These are phyloP conservation scores for Cerastoderma edule DNA, from an alignment of 2,888 invertebrate species.

Conservation along the genomic window DNA sequence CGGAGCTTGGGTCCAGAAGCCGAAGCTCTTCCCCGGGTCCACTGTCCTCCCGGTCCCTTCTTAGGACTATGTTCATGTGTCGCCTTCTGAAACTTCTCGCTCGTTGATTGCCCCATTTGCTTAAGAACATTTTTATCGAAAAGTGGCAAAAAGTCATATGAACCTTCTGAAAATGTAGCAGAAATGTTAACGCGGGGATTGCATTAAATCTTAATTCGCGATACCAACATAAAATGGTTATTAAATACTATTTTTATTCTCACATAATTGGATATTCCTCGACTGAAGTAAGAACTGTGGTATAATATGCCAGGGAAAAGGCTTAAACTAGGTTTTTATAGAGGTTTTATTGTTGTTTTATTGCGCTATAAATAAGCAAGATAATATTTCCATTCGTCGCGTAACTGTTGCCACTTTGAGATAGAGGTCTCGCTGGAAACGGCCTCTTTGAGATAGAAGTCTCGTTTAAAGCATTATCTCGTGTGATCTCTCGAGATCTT, in stretches of 20 bases:
- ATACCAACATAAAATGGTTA: constrained; percentile 20
- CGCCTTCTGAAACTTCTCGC: too few relatives aligned
- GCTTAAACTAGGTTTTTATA: neutral
- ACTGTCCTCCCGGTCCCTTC: too few relatives aligned
- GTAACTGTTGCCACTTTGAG: constrained; percentile 9
- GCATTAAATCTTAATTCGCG: neutral
- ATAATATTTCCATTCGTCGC: constrained; percentile 13
- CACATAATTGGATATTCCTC: constrained; percentile 37
- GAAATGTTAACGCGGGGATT: too few relatives aligned
- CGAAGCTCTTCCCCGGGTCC: too few relatives aligned
- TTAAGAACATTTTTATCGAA: too few relatives aligned
- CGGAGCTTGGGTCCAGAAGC: too few relatives aligned
- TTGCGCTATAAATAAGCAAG: constrained; percentile 27
- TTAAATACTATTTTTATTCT: constrained; percentile 38
- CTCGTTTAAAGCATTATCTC: neutral
- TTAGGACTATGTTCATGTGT: too few relatives aligned
- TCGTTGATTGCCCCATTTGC: too few relatives aligned
- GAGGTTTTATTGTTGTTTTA: constrained; percentile 32
- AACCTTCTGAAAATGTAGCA: too few relatives aligned
- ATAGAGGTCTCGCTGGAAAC: neutral
- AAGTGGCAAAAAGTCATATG: too few relatives aligned
- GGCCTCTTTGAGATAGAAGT: neutral
- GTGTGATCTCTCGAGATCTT: constrained; percentile 5
- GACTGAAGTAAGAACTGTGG: constrained; percentile 30
- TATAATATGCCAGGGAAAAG: constrained; percentile 4